Base-by-base conservation (phyloP, 2,888 invertebrate species). In the Ditula angustiorana region DNA sequence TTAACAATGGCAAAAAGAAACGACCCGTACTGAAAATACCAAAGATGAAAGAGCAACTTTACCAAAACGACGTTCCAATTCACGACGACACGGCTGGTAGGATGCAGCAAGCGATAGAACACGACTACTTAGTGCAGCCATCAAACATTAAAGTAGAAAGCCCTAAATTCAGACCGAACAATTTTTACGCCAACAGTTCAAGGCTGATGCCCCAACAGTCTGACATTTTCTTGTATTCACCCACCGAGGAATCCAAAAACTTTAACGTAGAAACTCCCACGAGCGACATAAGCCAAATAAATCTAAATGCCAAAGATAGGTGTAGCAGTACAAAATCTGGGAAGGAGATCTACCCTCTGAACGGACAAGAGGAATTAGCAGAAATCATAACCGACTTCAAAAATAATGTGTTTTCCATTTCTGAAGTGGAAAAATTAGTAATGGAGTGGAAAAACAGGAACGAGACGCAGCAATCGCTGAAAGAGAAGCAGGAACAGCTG, bases 331-430 rank as follows among this genome's bases (percentile, higher is more conserved):
- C 91, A 26, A 92, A 92, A 73, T 91, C 90, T 8, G 83, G 87
- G 0, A 90, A 90, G 71, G 92, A 91, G 41, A 80, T 60, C n/a
- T 86, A 76, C 66, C 90, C 90, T 1, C 75, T 88, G 3, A 92
- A 89, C 0, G 93, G 93, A 1, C 96, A 97, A 80, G 96, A 96
- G 69, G 97, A 98, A 80, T 91, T 98, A 65, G 94, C 96, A 2
- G 97, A 97, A 88, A 97, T 98, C 56, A 96, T 98, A 81, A 96
- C 96, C 78, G 97, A 97, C 77, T 97, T 97, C 78, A 97, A 98
- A 83, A 97, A 97, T 78, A 97, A 97, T 78, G 97, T 97, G 2
- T 96, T 97, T 71, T 96, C 96, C 0, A 96, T 98, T 78, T 94
- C 95, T 0, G 97, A 97, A 88, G 96, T 97, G 0, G 97, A 97